Conservation (phyloP, 2,888 invertebrate species). For the Hofmannophila pseudospretella region DNA sequence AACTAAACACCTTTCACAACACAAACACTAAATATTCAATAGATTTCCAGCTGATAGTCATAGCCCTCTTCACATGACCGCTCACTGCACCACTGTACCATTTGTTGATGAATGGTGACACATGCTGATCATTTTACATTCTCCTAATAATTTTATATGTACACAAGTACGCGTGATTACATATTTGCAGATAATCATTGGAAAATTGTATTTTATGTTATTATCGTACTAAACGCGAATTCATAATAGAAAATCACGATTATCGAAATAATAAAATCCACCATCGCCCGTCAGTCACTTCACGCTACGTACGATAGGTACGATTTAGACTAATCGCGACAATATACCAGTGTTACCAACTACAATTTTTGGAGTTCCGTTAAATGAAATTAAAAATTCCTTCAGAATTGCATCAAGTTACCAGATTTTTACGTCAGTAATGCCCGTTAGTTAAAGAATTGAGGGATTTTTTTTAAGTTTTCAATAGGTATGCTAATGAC, state of each 20-base stretch:
- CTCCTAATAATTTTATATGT: slow-evolving; percentile 41
- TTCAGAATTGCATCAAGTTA: too few species aligned
- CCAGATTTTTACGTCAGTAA: too few species aligned
- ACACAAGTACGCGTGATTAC: slow-evolving; percentile 39
- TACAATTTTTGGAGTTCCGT: too few species aligned
- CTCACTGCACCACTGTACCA: slow-evolving; percentile 60
- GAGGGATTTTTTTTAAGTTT: too few species aligned
- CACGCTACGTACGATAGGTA: too few species aligned
- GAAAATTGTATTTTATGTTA: slow-evolving; percentile 5
- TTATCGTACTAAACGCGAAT: slow-evolving; percentile 2
- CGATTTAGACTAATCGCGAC: too few species aligned
- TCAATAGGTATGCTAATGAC: too few species aligned
- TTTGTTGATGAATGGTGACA: slow-evolving; percentile 74
- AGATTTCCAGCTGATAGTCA: slow-evolving; percentile 58
- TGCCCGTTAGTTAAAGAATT: too few species aligned
- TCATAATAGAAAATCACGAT: slow-evolving; percentile 10
- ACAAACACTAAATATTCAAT: slow-evolving; percentile 57
- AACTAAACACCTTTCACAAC: slow-evolving; percentile 62
- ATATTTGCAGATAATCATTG: slow-evolving; percentile 13
- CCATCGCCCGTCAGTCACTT: slow-evolving; percentile 23
- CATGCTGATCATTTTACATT: slow-evolving; percentile 63
- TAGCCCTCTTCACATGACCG: slow-evolving; percentile 68
- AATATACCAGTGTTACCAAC: too few species aligned
- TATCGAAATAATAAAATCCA: slow-evolving; percentile 14
- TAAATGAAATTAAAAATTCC: too few species aligned